These are phyloP conservation scores for Dermatemys mawii DNA, from an alignment of 2,113 vertebrate species.

Conservation along the genomic window DNA sequence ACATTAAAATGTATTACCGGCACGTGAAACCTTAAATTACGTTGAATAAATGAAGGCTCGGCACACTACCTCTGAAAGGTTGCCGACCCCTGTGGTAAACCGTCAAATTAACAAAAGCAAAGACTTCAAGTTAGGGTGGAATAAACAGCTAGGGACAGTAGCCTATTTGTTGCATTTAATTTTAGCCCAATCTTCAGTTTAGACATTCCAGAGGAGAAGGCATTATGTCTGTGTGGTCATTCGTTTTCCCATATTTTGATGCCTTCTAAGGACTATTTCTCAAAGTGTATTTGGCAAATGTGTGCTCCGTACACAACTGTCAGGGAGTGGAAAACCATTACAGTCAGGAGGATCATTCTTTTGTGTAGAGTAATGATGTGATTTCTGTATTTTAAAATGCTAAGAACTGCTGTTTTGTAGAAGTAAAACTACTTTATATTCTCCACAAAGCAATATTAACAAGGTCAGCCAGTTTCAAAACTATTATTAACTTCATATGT, in stretches of 20 bases:
- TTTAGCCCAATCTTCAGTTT: neutral
- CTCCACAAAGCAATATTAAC: neutral
- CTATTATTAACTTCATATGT: conserved; percentile 57
- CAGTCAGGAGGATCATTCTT: neutral
- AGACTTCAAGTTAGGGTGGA: neutral
- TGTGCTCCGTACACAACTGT: neutral
- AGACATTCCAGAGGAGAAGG: neutral
- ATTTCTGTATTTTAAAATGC: conserved; percentile 31
- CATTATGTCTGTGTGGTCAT: neutral
- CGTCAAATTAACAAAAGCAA: neutral
- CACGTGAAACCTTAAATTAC: no score
- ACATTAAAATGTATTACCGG: no score
- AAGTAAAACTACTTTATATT: conserved; percentile 33
- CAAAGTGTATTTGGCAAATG: neutral
- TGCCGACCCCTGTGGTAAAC: no score
- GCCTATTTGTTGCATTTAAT: neutral
- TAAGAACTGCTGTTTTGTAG: conserved; percentile 42
- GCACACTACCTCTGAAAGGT: no score
- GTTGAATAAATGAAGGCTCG: no score
- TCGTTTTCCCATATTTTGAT: neutral
- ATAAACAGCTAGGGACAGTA: neutral
- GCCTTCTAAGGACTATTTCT: neutral
- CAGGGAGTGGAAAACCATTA: conserved; percentile 13
- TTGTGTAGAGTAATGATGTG: neutral
- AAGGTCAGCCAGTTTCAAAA: conserved; percentile 3